Base-by-base conservation (phyloP, 2,888 invertebrate species). In the Nomada fabriciana region DNA sequence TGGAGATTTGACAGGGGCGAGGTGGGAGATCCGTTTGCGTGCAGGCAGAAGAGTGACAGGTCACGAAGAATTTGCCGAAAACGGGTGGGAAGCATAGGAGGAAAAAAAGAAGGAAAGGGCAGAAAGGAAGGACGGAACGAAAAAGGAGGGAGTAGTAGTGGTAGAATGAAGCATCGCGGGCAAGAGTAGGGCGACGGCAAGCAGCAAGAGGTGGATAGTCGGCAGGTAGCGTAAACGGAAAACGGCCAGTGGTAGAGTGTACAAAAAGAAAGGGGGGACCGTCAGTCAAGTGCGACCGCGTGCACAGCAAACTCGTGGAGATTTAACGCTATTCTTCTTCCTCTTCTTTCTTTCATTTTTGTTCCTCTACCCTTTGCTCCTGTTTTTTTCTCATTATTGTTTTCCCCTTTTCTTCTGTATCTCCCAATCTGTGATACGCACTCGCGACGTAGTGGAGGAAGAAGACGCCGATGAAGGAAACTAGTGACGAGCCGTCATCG, bases 221-320 rank as follows among this genome's bases (percentile, higher is more conserved):
- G 75, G 80, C 57, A 79, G 76, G 75, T 79, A 80, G 81, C 82
- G 81, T 78, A 71, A 85, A 76, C 82, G 82, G 85, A 82, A 85
- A 87, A 77, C 82, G 82, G 52, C 73, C 68, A 52, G 63, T 55
- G 63, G 78, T 64, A 25, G 61, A 65, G 65, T 47, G 20, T 64
- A 64, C 52, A 64, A 77, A 77, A 77, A 79, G 70, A 52, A 77
- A 71, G 59, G 63, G 73, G 78, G 75, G 23, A 67, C 60, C 81
- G 78, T 72, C 78, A 79, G 81, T 83, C 80, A 74, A 80, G 87
- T 72, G 74, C 86, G 81, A 68, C 82, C 80, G 84, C 86, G 86
- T 86, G 86, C 76, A 76, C 76, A 60, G 75, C 61, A 71, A 76
- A 75, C 63, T 68, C 70, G 60, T 75, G 59, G 43, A 69, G 60